Percentiles rank a stretch among this genome's conserved stretches.
Conservation (phyloP, 2,113 vertebrate species). For the Bufo gargarizans region DNA sequence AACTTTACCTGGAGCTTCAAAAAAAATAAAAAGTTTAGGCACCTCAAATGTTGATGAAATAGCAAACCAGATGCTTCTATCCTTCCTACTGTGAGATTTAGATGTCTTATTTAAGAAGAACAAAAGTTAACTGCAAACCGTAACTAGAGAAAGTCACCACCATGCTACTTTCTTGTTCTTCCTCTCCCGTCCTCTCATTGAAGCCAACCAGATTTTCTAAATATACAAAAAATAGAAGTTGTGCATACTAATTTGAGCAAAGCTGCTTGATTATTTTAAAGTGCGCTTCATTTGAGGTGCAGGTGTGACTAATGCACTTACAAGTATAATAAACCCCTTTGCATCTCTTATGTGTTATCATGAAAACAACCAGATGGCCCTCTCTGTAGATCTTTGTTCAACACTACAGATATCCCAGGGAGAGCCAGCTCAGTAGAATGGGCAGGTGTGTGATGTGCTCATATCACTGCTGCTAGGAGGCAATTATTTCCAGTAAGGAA, state of each 20-base stretch:
- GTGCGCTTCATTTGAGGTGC: conserved; percentile 57
- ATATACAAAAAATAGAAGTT: conserved; percentile 55
- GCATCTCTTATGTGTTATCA: conserved; percentile 59
- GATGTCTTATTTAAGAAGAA: conserved; percentile 31
- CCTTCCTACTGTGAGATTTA: conserved; percentile 8
- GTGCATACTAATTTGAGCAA: conserved; percentile 57
- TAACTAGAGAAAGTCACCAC: conserved; percentile 19
- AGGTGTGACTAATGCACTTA: conserved; percentile 59
- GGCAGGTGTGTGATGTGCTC: conserved; percentile 59
- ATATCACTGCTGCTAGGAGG: conserved; percentile 56
- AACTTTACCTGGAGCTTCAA: background rate
- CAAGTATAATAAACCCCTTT: conserved; percentile 58
- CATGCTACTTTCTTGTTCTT: conserved; percentile 31
- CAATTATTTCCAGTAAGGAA: conserved; percentile 59
- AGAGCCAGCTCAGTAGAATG: conserved; percentile 50
- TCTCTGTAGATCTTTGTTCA: conserved; percentile 58
- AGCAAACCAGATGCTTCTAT: conserved; percentile 2
- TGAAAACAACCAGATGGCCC: conserved; percentile 59
- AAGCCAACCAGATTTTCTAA: conserved; percentile 52
- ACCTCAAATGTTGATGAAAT: conserved; percentile 11
- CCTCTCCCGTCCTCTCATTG: conserved; percentile 39
- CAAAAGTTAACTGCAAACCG: conserved; percentile 11
- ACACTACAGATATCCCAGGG: conserved; percentile 55
- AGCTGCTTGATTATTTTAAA: conserved; percentile 60
- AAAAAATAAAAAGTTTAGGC: conserved; percentile 8